phyloP scores from a whole-genome alignment of 2,797 vertebrate species.

The Lagodon rhomboides region DNA sequence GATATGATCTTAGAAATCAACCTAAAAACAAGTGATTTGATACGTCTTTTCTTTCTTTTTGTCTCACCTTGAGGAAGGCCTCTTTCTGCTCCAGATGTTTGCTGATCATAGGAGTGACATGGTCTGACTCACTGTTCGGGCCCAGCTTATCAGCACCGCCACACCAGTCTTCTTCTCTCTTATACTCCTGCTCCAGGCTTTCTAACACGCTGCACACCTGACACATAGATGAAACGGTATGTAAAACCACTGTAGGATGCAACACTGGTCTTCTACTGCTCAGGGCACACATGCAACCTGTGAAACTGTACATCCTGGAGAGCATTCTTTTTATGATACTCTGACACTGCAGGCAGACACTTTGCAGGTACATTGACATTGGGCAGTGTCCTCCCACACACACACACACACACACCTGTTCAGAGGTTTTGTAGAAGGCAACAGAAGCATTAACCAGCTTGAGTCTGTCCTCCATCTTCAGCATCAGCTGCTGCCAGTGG shows the following conservation, averaged over 20 bases:
- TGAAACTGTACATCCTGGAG: not conserved
- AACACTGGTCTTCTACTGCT: conserved; percentile 8
- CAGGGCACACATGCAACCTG: not conserved
- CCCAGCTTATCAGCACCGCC: conserved; percentile 98
- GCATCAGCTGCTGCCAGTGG: conserved; percentile 99
- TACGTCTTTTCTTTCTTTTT: no score
- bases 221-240: conserved; percentile 22
- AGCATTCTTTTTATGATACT: not conserved
- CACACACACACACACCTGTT: conserved; percentile 88
- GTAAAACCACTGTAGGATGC: conserved; percentile 1
- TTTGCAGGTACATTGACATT: not conserved
- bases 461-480: conserved; percentile 99
- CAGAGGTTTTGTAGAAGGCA: conserved; percentile 99
- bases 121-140: conserved; percentile 97
- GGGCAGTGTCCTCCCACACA: not conserved
- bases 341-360: not conserved
- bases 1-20: not conserved
- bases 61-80: conserved; percentile 94
- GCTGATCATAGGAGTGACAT: conserved; percentile 98
- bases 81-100: conserved; percentile 99
- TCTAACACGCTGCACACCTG: conserved; percentile 96
- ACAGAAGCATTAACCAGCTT: conserved; percentile 98
- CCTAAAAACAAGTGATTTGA: not conserved
- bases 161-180: conserved; percentile 99
- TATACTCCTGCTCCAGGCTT: conserved; percentile 99